Percentiles rank a stretch among this genome's conserved stretches.
phyloP scores from a whole-genome alignment of 2,888 invertebrate species.

The Aspidiotus destructor region DNA sequence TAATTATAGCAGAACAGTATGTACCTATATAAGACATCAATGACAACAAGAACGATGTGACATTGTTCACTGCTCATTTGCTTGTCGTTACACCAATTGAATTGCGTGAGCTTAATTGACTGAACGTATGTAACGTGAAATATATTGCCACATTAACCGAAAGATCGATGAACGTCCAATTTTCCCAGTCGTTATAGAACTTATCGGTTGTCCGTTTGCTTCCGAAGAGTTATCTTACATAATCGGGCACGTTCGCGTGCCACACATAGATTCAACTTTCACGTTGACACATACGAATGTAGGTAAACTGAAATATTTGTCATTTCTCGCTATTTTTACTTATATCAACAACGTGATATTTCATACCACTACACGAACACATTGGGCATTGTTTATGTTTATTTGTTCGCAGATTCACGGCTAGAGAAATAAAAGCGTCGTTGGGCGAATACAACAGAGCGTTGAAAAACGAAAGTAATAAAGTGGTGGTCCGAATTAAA shows the following conservation, averaged over 20 bases:
- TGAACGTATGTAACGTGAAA: too few species aligned
- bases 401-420: slow-evolving; percentile 30
- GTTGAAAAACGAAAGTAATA: slow-evolving; percentile 36
- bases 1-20: too few species aligned
- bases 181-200: too few species aligned
- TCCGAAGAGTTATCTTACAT: not conserved
- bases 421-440: slow-evolving; percentile 43
- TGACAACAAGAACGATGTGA: too few species aligned
- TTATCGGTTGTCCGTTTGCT: not conserved
- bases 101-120: too few species aligned
- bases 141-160: too few species aligned
- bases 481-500: slow-evolving; percentile 40
- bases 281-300: not conserved
- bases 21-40: too few species aligned
- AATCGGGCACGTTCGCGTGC: not conserved
- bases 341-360: not conserved
- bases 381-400: not conserved
- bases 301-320: slow-evolving; percentile 1
- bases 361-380: not conserved
- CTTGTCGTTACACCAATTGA: too few species aligned
- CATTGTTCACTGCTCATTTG: too few species aligned
- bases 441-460: slow-evolving; percentile 53
- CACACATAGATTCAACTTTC: not conserved
- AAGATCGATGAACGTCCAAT: too few species aligned
- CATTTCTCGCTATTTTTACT: not conserved